phyloP scores from a whole-genome alignment of 92 coral and sea anemone species.

The Virgularia gustaviana region DNA sequence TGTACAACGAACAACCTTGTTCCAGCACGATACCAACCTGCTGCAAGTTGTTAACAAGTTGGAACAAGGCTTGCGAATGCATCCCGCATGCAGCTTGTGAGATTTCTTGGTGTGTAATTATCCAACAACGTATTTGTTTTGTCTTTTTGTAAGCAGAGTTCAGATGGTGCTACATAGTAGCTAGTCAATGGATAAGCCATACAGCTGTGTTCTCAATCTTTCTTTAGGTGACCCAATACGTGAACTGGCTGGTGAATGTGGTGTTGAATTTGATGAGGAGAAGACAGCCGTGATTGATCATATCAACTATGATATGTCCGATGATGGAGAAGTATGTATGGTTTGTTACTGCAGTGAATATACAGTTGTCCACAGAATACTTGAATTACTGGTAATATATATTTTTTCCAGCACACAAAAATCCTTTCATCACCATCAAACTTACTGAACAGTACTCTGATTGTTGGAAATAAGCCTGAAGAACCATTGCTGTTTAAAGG shows the following conservation, averaged over 20 bases:
- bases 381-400: no score
- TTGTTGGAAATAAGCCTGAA: slow-evolving; percentile 62
- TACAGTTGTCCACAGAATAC: background rate
- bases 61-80: no score
- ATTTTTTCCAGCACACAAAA: slow-evolving; percentile 91
- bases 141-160: background rate
- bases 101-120: no score
- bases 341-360: no score
- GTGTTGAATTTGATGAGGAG: slow-evolving; percentile 98
- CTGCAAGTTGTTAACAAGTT: no score
- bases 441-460: slow-evolving; percentile 68
- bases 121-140: no score
- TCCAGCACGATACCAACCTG: no score
- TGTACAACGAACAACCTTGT: no score
- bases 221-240: slow-evolving; percentile 91
- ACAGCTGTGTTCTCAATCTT: background rate
- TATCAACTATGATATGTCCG: slow-evolving; percentile 88
- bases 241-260: slow-evolving; percentile 96
- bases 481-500: slow-evolving; percentile 85
- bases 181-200: background rate
- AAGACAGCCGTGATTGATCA: slow-evolving; percentile 97
- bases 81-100: no score
- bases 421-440: slow-evolving; percentile 84
- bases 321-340: slow-evolving; percentile 78
- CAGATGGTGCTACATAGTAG: background rate